Percentiles rank a stretch among this genome's conserved stretches.
Evolutionary conservation across 2,888 invertebrate species (phyloP).

Genomic region (Archips crataeganus): DNA sequence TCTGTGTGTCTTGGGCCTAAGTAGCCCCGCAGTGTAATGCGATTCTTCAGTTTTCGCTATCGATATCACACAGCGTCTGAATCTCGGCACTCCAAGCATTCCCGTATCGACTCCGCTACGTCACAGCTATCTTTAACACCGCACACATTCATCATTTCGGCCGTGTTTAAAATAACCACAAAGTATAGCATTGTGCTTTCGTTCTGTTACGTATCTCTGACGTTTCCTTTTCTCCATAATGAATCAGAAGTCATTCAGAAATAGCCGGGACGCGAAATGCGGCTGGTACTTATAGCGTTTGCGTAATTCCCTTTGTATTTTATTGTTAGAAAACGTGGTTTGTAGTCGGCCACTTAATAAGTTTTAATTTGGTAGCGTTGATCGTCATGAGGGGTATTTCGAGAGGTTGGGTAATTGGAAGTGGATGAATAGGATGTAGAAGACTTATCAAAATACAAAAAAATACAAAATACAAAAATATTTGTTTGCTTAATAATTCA

Average conservation of each 20-base stretch:
- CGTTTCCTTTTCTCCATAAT: slow-evolving; percentile 53
- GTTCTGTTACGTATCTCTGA: slow-evolving; percentile 49
- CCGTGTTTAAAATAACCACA: slow-evolving; percentile 30
- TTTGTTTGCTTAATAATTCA: too few species aligned
- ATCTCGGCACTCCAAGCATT: background rate
- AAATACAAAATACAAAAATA: too few species aligned
- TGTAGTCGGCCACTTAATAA: slow-evolving; percentile 20
- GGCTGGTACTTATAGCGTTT: slow-evolving; percentile 50
- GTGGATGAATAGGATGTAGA: background rate
- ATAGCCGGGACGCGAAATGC: slow-evolving; percentile 58
- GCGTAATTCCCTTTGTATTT: slow-evolving; percentile 50
- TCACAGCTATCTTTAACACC: slow-evolving; percentile 29
- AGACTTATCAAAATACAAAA: too few species aligned
- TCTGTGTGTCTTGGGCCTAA: too few species aligned
- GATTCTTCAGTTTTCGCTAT: too few species aligned
- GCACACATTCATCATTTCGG: slow-evolving; percentile 30
- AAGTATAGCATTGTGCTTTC: slow-evolving; percentile 42
- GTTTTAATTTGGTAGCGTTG: background rate
- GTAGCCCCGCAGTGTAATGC: too few species aligned
- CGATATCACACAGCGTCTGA: background rate
- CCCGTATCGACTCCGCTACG: slow-evolving; percentile 11
- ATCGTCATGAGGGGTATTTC: background rate
- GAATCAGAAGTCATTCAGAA: slow-evolving; percentile 61
- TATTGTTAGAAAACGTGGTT: slow-evolving; percentile 22
- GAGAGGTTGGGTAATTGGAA: slow-evolving; percentile 10